Conservation (phyloP, 2,888 invertebrate species). For the Zygaena filipendulae region DNA sequence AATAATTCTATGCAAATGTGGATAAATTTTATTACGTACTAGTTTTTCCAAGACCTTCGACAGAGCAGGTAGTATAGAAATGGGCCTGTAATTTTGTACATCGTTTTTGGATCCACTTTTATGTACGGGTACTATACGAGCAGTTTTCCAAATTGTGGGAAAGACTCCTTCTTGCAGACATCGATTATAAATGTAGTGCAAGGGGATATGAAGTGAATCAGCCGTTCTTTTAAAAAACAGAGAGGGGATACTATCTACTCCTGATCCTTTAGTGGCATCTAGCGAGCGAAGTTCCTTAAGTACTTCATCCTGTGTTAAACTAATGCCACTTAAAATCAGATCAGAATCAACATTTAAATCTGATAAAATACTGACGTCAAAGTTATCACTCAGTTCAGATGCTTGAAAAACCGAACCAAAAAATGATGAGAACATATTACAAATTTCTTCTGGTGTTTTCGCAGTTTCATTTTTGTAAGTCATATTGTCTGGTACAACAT, state of each 20-base stretch:
- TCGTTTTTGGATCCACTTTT: slow-evolving; percentile 11
- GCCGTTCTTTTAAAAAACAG: slow-evolving; percentile 1
- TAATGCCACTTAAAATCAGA: neutral
- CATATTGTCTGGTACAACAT: no score
- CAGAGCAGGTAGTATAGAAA: slow-evolving; percentile 13
- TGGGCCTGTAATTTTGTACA: slow-evolving; percentile 14
- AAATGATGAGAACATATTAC: no score
- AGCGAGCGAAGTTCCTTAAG: slow-evolving; percentile 2
- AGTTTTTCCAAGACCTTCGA: slow-evolving; percentile 17
- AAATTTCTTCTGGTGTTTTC: no score
- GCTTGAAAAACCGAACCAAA: no score
- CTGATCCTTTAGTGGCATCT: slow-evolving; percentile 1
- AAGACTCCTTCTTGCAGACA: slow-evolving; percentile 9
- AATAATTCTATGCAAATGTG: slow-evolving; percentile 10
- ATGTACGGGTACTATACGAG: slow-evolving; percentile 12
- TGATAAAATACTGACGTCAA: no score
- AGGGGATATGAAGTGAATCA: neutral
- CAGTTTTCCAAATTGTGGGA: slow-evolving; percentile 14
- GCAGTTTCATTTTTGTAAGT: no score
- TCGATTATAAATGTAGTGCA: no score
- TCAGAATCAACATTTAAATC: neutral
- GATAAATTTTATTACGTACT: slow-evolving; percentile 13
- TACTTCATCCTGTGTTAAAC: slow-evolving; percentile 1
- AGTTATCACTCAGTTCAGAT: no score
- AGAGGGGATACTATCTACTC: slow-evolving; percentile 2